Conservation (phyloP, 1,140 invertebrate species). For the Marisa cornuarietis region DNA sequence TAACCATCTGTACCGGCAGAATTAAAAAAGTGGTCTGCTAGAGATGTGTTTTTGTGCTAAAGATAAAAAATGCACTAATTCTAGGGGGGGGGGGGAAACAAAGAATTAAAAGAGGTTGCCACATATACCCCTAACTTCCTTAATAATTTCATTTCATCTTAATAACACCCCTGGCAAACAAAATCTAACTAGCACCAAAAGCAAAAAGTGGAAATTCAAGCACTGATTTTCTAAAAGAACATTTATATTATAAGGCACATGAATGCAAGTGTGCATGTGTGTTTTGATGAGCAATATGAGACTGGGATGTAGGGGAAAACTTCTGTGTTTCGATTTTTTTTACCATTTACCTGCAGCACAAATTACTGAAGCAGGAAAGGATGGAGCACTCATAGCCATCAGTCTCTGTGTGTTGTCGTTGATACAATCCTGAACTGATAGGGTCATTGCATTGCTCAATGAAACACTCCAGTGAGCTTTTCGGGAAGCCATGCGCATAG, state of each 20-base stretch:
- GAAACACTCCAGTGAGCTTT: slow-evolving; percentile 83
- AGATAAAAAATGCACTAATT: too few relatives aligned
- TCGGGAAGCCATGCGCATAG: slow-evolving; percentile 87
- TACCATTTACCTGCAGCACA: slow-evolving; percentile 44
- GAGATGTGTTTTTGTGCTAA: too few relatives aligned
- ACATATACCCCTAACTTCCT: too few relatives aligned
- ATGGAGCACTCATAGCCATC: slow-evolving; percentile 26
- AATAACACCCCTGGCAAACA: too few relatives aligned
- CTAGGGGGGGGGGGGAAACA: too few relatives aligned
- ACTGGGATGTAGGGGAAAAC: neutral
- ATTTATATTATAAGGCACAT: neutral
- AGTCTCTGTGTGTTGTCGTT: slow-evolving; percentile 37
- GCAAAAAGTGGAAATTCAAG: neutral
- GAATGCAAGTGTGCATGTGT: neutral
- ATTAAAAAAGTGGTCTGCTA: too few relatives aligned
- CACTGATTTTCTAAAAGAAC: neutral
- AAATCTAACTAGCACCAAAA: neutral
- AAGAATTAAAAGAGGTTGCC: too few relatives aligned
- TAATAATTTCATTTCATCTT: neutral
- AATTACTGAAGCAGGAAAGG: slow-evolving; percentile 28
- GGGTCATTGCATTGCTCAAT: slow-evolving; percentile 66
- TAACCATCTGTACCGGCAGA: too few relatives aligned
- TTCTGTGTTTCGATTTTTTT: neutral
- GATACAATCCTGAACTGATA: slow-evolving; percentile 44
- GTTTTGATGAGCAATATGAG: neutral